These are phyloP conservation scores for Hybognathus amarus DNA, from an alignment of 2,797 vertebrate genomes.

Conservation along the genomic window DNA sequence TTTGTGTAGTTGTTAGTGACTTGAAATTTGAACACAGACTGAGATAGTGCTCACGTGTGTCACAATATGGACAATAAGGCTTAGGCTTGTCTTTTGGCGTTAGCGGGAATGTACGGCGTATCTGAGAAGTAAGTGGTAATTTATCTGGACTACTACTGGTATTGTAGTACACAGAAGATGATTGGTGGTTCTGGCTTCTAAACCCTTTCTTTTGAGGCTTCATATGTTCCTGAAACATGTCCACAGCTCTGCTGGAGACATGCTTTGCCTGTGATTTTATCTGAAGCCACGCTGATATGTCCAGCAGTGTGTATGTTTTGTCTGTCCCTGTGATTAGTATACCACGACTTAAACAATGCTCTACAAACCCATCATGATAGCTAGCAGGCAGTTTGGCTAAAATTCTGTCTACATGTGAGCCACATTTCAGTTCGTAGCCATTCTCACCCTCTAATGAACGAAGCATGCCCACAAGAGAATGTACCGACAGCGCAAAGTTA, in stretches of 20 bases:
- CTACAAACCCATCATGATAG: conserved; percentile 14
- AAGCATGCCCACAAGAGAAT: conserved; percentile 31
- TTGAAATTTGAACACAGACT: conserved; percentile 22
- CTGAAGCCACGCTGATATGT: conserved; percentile 28
- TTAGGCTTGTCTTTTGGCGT: not conserved
- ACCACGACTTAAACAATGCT: not conserved
- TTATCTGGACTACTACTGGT: not conserved
- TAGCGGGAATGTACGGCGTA: not conserved
- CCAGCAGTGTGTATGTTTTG: conserved; percentile 24
- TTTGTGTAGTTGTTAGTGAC: not conserved
- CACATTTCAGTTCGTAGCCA: not conserved
- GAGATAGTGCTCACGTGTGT: conserved; percentile 28
- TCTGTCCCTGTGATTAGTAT: conserved; percentile 20
- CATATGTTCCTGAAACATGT: not conserved
- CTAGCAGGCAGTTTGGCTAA: conserved; percentile 7
- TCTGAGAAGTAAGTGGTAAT: not conserved
- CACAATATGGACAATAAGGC: conserved; percentile 30
- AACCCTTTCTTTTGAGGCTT: not conserved
- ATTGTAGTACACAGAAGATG: not conserved
- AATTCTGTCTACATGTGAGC: not conserved
- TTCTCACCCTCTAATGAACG: not conserved
- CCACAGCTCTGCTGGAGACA: not conserved
- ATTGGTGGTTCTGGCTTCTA: not conserved
- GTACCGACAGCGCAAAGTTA: conserved; percentile 24
- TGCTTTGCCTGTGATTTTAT: conserved; percentile 1